These are phyloP conservation scores for Tragelaphus imberbis DNA, from an alignment of 2,113 vertebrate species.

Conservation along the genomic window DNA sequence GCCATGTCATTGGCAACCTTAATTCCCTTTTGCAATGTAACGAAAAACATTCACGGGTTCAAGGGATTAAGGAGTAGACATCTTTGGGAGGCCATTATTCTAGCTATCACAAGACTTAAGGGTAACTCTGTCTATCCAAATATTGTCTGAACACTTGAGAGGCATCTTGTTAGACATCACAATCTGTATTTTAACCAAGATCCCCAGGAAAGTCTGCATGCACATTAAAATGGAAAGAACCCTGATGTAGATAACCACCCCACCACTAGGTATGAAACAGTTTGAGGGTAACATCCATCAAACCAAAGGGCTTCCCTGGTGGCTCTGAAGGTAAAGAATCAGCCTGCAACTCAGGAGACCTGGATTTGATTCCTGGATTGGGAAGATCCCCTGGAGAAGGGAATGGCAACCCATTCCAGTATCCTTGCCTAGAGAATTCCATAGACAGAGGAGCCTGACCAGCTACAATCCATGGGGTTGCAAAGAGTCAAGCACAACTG, in stretches of 20 bases:
- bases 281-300: not conserved
- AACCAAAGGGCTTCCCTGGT: rapidly evolving
- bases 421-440: not conserved
- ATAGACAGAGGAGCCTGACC: not conserved
- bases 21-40: not conserved
- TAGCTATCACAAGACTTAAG: not conserved
- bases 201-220: not conserved
- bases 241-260: not conserved
- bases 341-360: not conserved
- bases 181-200: not conserved
- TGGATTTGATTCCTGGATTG: not conserved
- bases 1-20: not conserved
- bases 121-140: not conserved
- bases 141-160: not conserved
- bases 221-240: not conserved
- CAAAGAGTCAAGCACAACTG: not conserved
- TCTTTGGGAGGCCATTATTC: not conserved
- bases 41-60: not conserved
- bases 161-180: not conserved
- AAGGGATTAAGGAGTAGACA: not conserved
- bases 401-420: not conserved
- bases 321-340: not conserved
- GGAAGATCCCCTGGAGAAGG: not conserved
- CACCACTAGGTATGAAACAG: not conserved
- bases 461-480: not conserved